phyloP scores from a whole-genome alignment of 2,113 vertebrate species.

The Candoia aspera region DNA sequence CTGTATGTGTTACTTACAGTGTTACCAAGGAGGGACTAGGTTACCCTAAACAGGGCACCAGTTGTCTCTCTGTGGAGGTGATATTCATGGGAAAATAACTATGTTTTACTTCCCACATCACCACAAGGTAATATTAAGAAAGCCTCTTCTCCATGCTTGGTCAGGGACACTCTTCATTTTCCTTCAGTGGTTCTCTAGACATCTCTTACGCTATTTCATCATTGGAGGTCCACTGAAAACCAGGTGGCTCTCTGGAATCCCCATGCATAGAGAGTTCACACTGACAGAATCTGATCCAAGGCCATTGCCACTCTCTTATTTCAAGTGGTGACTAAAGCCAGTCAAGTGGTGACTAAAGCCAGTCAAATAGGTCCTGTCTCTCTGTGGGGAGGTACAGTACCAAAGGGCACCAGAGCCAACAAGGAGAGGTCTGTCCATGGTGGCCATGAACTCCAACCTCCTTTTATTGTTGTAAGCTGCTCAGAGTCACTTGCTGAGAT shows the following conservation, averaged over 20 bases:
- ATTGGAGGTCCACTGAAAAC: not conserved
- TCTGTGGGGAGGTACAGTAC: too few relatives aligned
- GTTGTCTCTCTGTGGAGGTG: not conserved
- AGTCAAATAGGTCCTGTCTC: too few relatives aligned
- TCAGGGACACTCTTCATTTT: not conserved
- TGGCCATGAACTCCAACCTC: too few relatives aligned
- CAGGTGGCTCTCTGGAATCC: not conserved
- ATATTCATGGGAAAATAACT: not conserved
- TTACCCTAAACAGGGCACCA: not conserved
- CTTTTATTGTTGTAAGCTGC: too few relatives aligned
- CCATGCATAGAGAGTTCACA: not conserved
- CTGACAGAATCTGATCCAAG: not conserved
- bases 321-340: not conserved
- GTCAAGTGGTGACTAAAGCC: not conserved
- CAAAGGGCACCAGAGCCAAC: too few relatives aligned
- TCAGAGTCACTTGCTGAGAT: too few relatives aligned
- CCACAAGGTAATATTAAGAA: not conserved
- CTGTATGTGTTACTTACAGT: too few relatives aligned
- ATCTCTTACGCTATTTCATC: not conserved
- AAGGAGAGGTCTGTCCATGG: too few relatives aligned
- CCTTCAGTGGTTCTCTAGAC: not conserved
- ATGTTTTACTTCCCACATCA: not conserved
- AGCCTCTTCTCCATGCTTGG: not conserved
- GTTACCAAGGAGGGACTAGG: not conserved
- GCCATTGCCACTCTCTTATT: not conserved